Conservation (phyloP, 2,113 vertebrate genomes). For the Ictalurus furcatus region DNA sequence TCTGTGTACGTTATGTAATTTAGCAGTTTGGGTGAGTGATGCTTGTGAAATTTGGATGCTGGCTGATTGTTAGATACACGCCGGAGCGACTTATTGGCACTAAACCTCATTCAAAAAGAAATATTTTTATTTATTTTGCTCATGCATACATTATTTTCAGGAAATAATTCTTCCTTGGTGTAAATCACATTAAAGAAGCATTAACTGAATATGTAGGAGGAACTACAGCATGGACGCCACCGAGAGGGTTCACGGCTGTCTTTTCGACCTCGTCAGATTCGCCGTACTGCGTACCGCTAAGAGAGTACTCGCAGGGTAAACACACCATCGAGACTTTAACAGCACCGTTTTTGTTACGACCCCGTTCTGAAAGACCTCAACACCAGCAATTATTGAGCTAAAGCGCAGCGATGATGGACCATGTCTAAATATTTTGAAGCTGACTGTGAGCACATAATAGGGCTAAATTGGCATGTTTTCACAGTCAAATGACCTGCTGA, state of each 20-base stretch:
- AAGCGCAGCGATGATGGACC: constrained; percentile 57
- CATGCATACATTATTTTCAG: background rate
- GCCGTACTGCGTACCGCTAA: background rate
- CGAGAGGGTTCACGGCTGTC: background rate
- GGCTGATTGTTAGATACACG: background rate
- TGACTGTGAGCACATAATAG: constrained; percentile 58
- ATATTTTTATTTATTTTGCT: background rate
- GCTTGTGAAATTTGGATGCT: background rate
- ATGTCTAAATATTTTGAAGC: constrained; percentile 50
- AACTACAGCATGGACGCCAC: background rate
- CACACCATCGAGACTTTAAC: constrained; percentile 50
- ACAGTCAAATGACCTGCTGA: constrained; percentile 61
- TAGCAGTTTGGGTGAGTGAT: background rate
- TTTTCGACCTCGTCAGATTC: background rate
- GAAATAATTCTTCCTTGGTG: background rate
- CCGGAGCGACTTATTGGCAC: background rate
- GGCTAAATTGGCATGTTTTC: constrained; percentile 64
- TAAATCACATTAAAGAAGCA: background rate
- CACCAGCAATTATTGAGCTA: constrained; percentile 54
- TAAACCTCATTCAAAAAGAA: background rate
- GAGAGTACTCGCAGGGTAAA: constrained; percentile 56
- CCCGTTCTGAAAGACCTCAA: constrained; percentile 47
- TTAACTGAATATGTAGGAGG: background rate
- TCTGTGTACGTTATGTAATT: background rate
- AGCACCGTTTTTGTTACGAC: background rate